Conservation (phyloP, 1,140 invertebrate species). For the Solen grandis region DNA sequence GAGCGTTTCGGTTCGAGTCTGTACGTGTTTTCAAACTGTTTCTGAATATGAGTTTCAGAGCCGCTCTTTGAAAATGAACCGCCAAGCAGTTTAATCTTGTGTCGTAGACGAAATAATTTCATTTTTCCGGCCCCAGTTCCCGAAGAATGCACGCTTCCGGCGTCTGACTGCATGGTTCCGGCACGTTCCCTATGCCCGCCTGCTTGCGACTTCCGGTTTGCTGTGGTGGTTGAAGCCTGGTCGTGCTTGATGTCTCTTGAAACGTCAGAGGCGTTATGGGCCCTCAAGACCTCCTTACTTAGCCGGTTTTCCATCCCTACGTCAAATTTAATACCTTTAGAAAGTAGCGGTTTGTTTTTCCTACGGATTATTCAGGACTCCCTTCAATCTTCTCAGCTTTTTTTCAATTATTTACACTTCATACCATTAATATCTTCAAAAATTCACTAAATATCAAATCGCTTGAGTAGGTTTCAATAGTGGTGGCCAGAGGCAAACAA, state of each 20-base stretch:
- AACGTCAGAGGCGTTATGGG: constrained; percentile 26
- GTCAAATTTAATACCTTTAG: no score
- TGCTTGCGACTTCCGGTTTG: not conserved
- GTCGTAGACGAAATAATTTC: constrained; percentile 50
- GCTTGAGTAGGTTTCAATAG: no score
- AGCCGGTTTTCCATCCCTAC: constrained; percentile 39
- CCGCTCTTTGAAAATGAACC: constrained; percentile 51
- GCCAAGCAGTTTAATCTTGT: constrained; percentile 53
- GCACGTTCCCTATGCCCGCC: constrained; percentile 6
- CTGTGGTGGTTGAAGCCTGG: not conserved
- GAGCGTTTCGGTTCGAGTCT: constrained; percentile 57
- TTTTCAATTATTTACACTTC: no score
- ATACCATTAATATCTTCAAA: no score
- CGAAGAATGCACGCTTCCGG: constrained; percentile 43
- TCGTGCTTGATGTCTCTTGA: not conserved
- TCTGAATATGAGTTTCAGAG: constrained; percentile 28
- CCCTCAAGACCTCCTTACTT: constrained; percentile 33
- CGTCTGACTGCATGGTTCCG: constrained; percentile 12
- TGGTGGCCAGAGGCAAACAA: no score
- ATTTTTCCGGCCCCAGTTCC: constrained; percentile 34
- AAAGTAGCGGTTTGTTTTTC: no score
- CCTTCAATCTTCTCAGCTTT: no score
- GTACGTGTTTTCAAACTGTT: constrained; percentile 66
- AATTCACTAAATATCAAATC: no score
- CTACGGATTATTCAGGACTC: no score